These are phyloP conservation scores for Dendrolimus punctatus DNA, from an alignment of 1,140 invertebrate genomes.

Conservation along the genomic window DNA sequence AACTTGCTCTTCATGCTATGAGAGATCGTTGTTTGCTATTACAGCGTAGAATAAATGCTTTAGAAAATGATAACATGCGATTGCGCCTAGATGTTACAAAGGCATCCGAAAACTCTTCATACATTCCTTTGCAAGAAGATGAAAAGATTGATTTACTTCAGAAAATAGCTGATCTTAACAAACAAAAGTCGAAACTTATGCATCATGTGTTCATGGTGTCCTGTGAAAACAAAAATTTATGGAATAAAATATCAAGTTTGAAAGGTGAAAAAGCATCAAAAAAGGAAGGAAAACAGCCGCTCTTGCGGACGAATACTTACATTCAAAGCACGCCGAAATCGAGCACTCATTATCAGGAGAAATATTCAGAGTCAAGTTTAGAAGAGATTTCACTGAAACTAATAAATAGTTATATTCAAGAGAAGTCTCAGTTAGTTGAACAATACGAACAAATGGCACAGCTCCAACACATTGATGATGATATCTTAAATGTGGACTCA, in stretches of 20 bases:
- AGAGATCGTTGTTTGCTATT: conserved; percentile 83
- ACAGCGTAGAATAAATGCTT: conserved; percentile 76
- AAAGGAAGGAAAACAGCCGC: conserved; percentile 53
- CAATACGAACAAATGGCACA: conserved; percentile 78
- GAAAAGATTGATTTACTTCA: conserved; percentile 68
- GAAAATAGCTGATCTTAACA: conserved; percentile 77
- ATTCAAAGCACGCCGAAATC: conserved; percentile 74
- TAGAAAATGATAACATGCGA: conserved; percentile 83
- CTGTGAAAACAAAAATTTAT: conserved; percentile 84
- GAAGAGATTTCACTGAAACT: conserved; percentile 84
- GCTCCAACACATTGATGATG: conserved; percentile 71
- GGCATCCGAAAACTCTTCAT: conserved; percentile 30
- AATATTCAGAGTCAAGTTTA: conserved; percentile 76
- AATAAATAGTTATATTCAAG: conserved; percentile 78
- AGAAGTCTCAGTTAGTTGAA: conserved; percentile 78
- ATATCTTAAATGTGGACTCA: conserved; percentile 71
- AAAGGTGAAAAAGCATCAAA: conserved; percentile 63
- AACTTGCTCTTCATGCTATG: conserved; percentile 84
- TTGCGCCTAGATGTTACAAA: conserved; percentile 73
- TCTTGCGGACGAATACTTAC: conserved; percentile 76
- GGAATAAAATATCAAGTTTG: conserved; percentile 79
- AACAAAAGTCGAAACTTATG: conserved; percentile 81
- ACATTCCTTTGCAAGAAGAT: conserved; percentile 48
- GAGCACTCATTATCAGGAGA: conserved; percentile 65
- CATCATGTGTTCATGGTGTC: conserved; percentile 86